Conservation (phyloP, 2,113 vertebrate species). For the Oreochromis spilurus region DNA sequence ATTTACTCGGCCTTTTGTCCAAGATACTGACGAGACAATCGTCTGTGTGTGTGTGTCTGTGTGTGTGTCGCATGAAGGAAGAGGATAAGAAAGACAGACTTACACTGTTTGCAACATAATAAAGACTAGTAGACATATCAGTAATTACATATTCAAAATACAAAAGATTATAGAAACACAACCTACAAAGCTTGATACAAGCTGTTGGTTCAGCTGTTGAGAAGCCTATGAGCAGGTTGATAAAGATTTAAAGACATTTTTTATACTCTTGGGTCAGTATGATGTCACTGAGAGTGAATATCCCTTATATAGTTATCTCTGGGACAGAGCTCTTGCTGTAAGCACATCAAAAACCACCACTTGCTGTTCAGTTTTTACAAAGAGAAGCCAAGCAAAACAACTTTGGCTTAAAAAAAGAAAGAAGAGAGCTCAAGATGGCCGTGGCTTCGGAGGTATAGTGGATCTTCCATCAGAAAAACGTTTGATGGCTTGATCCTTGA, state of each 20-base stretch:
- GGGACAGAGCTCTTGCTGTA: neutral
- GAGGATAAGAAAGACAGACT: neutral
- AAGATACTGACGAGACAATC: slow-evolving; percentile 16
- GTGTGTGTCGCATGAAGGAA: neutral
- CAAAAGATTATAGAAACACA: neutral
- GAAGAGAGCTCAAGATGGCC: neutral
- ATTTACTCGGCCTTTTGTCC: slow-evolving; percentile 68
- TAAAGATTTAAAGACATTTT: neutral
- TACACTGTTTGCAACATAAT: neutral
- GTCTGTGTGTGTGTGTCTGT: neutral
- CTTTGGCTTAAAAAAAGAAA: neutral
- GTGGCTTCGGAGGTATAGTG: neutral
- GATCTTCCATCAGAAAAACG: neutral
- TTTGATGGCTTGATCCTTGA: neutral
- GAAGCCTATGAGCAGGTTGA: neutral
- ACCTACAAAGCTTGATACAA: neutral
- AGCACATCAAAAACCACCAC: neutral
- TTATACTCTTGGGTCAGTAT: neutral
- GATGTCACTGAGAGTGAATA: neutral
- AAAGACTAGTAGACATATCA: neutral
- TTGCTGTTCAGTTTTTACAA: neutral
- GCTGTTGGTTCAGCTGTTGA: neutral
- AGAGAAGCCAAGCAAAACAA: neutral
- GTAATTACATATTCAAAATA: neutral
- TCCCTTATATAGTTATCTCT: neutral